Conservation (phyloP, 2,888 invertebrate species). For the Pyrgus malvae region DNA sequence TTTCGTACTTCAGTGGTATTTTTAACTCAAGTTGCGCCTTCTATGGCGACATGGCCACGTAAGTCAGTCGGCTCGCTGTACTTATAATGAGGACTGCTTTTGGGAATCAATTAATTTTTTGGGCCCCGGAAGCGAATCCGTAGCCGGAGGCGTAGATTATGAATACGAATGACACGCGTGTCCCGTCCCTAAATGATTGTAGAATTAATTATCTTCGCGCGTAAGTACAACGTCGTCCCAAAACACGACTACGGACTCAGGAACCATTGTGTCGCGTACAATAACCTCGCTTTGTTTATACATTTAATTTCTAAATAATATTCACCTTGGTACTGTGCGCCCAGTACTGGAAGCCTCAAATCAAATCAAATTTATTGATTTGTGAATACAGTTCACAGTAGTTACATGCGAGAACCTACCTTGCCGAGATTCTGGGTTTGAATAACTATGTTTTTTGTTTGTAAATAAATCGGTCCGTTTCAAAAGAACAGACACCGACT, state of each 20-base stretch:
- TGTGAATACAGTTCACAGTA: too few relatives aligned
- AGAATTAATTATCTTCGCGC: slow-evolving; percentile 54
- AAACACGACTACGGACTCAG: slow-evolving; percentile 48
- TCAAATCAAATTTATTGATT: too few relatives aligned
- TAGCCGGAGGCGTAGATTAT: slow-evolving; percentile 40
- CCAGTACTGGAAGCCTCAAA: slow-evolving; percentile 2
- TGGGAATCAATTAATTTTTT: slow-evolving; percentile 28
- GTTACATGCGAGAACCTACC: slow-evolving; percentile 21
- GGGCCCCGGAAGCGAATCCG: slow-evolving; percentile 49
- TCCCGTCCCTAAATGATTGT: slow-evolving; percentile 40
- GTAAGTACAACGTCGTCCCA: slow-evolving; percentile 49
- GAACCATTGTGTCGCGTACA: slow-evolving; percentile 59
- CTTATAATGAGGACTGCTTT: slow-evolving; percentile 38
- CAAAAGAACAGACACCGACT: slow-evolving; percentile 27
- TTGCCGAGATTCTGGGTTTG: slow-evolving; percentile 18
- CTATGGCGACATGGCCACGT: slow-evolving; percentile 24
- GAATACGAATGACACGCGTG: slow-evolving; percentile 51
- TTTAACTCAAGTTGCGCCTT: background rate
- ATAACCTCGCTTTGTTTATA: slow-evolving; percentile 43
- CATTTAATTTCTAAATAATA: slow-evolving; percentile 34
- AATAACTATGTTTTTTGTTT: too few relatives aligned
- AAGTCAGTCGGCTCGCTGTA: slow-evolving; percentile 28
- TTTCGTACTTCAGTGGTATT: slow-evolving; percentile 8
- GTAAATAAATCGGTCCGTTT: slow-evolving; percentile 25
- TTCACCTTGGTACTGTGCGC: slow-evolving; percentile 11